A percentile compares a stretch with the other conserved stretches of the same genome.
Conservation (phyloP, 92 coral and sea anemone genomes). For the Umimayanthus chanpuru region DNA sequence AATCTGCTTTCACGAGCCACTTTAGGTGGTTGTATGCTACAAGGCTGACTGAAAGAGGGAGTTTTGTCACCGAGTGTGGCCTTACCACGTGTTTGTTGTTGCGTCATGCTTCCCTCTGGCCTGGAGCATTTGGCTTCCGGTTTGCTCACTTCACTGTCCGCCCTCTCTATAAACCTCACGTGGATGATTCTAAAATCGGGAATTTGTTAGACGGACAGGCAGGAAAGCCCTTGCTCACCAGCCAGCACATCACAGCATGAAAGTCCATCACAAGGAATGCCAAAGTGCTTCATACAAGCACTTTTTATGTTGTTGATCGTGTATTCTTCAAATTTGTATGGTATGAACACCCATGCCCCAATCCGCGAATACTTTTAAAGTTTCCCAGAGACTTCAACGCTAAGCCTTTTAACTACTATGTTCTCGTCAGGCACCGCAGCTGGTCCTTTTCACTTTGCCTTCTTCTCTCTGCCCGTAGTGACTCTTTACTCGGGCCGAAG, state of each 20-base stretch:
- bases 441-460: slow-evolving; percentile 26
- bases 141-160: slow-evolving; percentile 11
- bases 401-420: slow-evolving; percentile 22
- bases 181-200: slow-evolving; percentile 52
- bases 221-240: slow-evolving; percentile 61
- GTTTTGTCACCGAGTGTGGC: slow-evolving; percentile 16
- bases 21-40: neutral
- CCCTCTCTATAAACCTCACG: slow-evolving; percentile 47
- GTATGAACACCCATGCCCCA: slow-evolving; percentile 35
- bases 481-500: too few species aligned
- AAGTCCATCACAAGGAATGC: slow-evolving; percentile 20
- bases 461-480: slow-evolving; percentile 27
- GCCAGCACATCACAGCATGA: slow-evolving; percentile 53
- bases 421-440: slow-evolving; percentile 29
- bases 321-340: slow-evolving; percentile 38
- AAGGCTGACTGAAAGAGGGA: slow-evolving; percentile 7
- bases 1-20: slow-evolving; percentile 32
- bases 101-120: slow-evolving; percentile 32
- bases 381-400: slow-evolving; percentile 21
- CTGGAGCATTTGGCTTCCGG: slow-evolving; percentile 32
- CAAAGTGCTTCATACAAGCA: slow-evolving; percentile 55
- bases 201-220: slow-evolving; percentile 46
- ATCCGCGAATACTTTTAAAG: slow-evolving; percentile 34
- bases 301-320: slow-evolving; percentile 51
- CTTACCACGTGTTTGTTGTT: slow-evolving; percentile 29